A percentile compares a stretch with the other conserved stretches of the same genome.
These are phyloP conservation scores for Oncorhynchus clarkii DNA, from an alignment of 2,113 vertebrate genomes.

Conservation along the genomic window DNA sequence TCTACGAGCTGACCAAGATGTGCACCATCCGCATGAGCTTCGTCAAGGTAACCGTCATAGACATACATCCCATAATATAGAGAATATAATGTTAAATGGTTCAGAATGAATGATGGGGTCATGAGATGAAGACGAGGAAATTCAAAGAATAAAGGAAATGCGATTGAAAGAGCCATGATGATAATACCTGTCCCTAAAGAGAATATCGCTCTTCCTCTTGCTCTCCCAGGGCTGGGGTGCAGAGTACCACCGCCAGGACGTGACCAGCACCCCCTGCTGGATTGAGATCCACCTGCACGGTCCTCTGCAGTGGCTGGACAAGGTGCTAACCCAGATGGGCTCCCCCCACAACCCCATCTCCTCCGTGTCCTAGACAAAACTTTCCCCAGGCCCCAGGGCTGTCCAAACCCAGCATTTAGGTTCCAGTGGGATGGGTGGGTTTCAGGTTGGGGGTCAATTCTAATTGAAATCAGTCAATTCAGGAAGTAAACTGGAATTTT, in stretches of 20 bases:
- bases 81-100: background rate
- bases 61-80: background rate
- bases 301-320: slow-evolving; percentile 98
- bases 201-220: background rate
- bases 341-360: slow-evolving; percentile 98
- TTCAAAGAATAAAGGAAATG: too few species aligned
- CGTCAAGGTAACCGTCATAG: slow-evolving; percentile 83
- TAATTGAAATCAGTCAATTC: background rate
- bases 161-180: too few species aligned
- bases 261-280: slow-evolving; percentile 99
- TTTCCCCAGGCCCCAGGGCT: slow-evolving; percentile 48
- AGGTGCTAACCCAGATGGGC: slow-evolving; percentile 99
- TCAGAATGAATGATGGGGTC: too few species aligned
- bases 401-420: slow-evolving; percentile 57
- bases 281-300: slow-evolving; percentile 98
- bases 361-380: slow-evolving; percentile 86
- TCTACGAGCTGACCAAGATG: slow-evolving; percentile 99
- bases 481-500: background rate
- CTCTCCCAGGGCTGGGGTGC: slow-evolving; percentile 94
- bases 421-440: slow-evolving; percentile 29
- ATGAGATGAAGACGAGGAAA: too few species aligned
- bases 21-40: slow-evolving; percentile 99
- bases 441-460: background rate
- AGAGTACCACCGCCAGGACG: slow-evolving; percentile 98
- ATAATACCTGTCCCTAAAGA: too few species aligned